phyloP scores from a whole-genome alignment of 2,888 invertebrate genomes.

The Drosophila bunnanda region DNA sequence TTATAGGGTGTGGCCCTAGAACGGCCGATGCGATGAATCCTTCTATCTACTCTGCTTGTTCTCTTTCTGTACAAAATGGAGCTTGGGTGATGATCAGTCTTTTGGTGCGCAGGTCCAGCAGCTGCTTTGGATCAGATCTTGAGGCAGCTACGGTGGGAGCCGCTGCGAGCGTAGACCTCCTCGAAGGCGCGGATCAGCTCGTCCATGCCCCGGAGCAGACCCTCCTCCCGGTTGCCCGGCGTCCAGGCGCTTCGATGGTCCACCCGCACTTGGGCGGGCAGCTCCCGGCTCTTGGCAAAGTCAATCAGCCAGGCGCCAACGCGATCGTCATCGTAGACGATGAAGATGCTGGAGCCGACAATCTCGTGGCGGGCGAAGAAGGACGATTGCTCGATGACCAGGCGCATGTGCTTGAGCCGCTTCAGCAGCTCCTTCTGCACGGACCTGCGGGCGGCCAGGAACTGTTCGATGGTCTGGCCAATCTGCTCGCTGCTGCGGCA shows the following conservation, averaged over 20 bases:
- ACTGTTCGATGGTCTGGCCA: conserved; percentile 89
- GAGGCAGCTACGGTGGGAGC: conserved; percentile 72
- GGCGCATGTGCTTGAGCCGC: conserved; percentile 91
- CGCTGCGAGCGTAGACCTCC: conserved; percentile 81
- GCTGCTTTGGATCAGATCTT: conserved; percentile 67
- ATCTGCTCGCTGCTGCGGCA: conserved; percentile 92
- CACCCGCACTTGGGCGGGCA: conserved; percentile 89
- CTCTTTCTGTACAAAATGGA: conserved; percentile 41
- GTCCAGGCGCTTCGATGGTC: conserved; percentile 93
- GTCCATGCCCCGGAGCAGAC: conserved; percentile 96
- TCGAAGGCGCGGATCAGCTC: conserved; percentile 92
- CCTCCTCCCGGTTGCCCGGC: conserved; percentile 98
- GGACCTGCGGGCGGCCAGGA: conserved; percentile 89
- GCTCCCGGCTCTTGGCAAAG: conserved; percentile 95
- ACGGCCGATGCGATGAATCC: conserved; percentile 47
- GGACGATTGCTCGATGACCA: conserved; percentile 92
- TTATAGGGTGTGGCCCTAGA: conserved; percentile 46
- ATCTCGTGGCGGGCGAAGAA: conserved; percentile 96
- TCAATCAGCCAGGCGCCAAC: conserved; percentile 98
- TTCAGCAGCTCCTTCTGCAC: conserved; percentile 88
- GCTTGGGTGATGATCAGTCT: conserved; percentile 66
- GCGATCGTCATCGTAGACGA: conserved; percentile 95
- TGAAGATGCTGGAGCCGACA: conserved; percentile 96
- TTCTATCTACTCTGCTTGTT: conserved; percentile 15
- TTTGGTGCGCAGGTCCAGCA: conserved; percentile 46